phyloP scores from a whole-genome alignment of 1,140 invertebrate genomes.

The Scylla paramamosain region DNA sequence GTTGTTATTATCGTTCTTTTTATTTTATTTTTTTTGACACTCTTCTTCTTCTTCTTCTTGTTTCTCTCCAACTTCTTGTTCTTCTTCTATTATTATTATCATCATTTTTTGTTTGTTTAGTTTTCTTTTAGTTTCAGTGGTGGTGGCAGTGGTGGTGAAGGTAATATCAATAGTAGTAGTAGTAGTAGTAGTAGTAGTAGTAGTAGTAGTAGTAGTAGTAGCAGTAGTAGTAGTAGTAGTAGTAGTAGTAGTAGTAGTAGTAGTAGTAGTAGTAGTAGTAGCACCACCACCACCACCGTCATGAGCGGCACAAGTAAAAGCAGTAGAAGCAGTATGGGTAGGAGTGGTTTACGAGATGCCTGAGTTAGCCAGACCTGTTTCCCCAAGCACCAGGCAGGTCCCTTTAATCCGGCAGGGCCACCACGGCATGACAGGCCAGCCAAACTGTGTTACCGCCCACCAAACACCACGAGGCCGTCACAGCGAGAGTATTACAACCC shows the following conservation, averaged over 20 bases:
- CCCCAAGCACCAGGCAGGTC: too few relatives aligned
- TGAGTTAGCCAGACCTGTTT: too few relatives aligned
- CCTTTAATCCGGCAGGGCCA: too few relatives aligned
- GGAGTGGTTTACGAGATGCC: neutral
- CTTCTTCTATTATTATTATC: neutral
- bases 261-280: constrained; percentile 39
- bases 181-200: constrained; percentile 40
- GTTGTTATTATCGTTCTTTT: too few relatives aligned
- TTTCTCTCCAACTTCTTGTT: neutral
- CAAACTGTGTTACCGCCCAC: too few relatives aligned
- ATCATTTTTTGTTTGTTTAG: too few relatives aligned
- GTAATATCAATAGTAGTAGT: constrained; percentile 38
- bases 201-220: constrained; percentile 45
- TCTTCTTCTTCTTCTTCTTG: neutral
- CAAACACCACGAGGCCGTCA: too few relatives aligned
- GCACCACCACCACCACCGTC: neutral
- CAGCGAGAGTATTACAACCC: too few relatives aligned
- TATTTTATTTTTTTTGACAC: too few relatives aligned
- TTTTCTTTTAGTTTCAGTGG: too few relatives aligned
- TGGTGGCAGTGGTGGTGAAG: too few relatives aligned
- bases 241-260: constrained; percentile 49
- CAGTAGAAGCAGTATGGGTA: neutral
- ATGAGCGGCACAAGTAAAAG: neutral
- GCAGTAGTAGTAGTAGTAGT: constrained; percentile 35
- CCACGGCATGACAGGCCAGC: too few relatives aligned